These are phyloP conservation scores for Arnoldichthys spilopterus DNA, from an alignment of 2,797 vertebrate genomes.

Conservation along the genomic window DNA sequence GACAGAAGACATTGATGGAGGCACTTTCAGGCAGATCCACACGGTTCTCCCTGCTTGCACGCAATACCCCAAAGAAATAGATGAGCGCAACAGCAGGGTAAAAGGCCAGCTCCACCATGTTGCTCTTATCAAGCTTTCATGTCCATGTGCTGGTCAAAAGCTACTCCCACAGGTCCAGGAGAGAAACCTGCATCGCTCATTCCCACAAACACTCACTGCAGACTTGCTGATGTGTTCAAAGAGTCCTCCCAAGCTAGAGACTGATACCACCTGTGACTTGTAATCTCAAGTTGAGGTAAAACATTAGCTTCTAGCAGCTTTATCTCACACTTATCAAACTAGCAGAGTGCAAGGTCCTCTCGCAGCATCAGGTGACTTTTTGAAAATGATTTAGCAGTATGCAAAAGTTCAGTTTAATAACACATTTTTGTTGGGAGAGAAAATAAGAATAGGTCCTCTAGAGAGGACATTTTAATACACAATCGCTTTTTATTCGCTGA, in stretches of 20 bases:
- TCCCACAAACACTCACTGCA: neutral
- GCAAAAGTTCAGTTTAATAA: too few species aligned
- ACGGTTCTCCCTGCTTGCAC: constrained; percentile 66
- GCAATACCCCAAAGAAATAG: constrained; percentile 80
- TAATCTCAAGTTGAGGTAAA: constrained; percentile 43
- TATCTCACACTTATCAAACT: constrained; percentile 29
- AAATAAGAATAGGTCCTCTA: too few species aligned
- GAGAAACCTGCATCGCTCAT: neutral
- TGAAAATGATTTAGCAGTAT: constrained; percentile 45
- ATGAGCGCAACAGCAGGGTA: constrained; percentile 79
- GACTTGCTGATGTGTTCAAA: neutral
- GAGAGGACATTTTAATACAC: too few species aligned
- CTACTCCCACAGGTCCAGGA: neutral
- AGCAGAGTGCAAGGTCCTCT: constrained; percentile 49
- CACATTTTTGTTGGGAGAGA: too few species aligned
- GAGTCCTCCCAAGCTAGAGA: neutral
- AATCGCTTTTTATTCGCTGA: too few species aligned
- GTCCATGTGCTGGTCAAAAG: neutral
- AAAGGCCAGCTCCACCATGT: constrained; percentile 76
- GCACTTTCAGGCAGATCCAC: constrained; percentile 77
- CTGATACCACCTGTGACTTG: constrained; percentile 37
- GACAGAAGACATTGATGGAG: constrained; percentile 81
- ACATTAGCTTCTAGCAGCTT: constrained; percentile 47
- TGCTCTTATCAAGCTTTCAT: constrained; percentile 23
- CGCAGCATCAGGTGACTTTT: constrained; percentile 9